Evolutionary conservation across 2,888 invertebrate genomes (phyloP).

Genomic region (Lasioglossum figueresi): DNA sequence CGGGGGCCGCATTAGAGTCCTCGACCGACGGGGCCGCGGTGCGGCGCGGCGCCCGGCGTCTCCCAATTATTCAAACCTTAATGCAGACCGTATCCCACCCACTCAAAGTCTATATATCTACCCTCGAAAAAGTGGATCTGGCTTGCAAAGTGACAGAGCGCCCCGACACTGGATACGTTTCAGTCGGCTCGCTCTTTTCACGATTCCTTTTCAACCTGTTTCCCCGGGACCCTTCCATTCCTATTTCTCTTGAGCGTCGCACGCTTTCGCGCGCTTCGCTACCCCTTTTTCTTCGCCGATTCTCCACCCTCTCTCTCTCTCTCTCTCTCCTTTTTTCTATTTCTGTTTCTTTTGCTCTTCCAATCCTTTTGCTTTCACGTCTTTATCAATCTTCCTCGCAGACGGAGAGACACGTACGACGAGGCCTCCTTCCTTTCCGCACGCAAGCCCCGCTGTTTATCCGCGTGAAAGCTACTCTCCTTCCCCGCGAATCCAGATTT

Average conservation of each 20-base stretch:
- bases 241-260: constrained; percentile 34
- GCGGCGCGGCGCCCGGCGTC: constrained; percentile 19
- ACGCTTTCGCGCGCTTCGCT: background rate
- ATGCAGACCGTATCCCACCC: constrained; percentile 52
- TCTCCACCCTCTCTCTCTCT: background rate
- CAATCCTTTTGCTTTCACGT: constrained; percentile 24
- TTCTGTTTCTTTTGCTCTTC: constrained; percentile 26
- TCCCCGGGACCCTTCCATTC: constrained; percentile 20
- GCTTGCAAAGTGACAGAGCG: constrained; percentile 64
- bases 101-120: constrained; percentile 53
- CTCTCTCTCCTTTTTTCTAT: background rate
- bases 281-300: background rate
- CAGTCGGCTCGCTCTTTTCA: constrained; percentile 57
- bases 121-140: constrained; percentile 59
- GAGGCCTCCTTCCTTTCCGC: constrained; percentile 25
- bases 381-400: constrained; percentile 44
- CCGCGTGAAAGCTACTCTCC: constrained; percentile 58
- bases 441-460: constrained; percentile 59
- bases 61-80: constrained; percentile 64
- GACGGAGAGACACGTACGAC: background rate
- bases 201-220: constrained; percentile 47
- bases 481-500: constrained; percentile 46
- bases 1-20: constrained; percentile 54
- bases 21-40: constrained; percentile 28
- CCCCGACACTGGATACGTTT: constrained; percentile 49